These are phyloP conservation scores for Drosophila micromelanica DNA, from an alignment of 1,140 invertebrate genomes.

Conservation along the genomic window DNA sequence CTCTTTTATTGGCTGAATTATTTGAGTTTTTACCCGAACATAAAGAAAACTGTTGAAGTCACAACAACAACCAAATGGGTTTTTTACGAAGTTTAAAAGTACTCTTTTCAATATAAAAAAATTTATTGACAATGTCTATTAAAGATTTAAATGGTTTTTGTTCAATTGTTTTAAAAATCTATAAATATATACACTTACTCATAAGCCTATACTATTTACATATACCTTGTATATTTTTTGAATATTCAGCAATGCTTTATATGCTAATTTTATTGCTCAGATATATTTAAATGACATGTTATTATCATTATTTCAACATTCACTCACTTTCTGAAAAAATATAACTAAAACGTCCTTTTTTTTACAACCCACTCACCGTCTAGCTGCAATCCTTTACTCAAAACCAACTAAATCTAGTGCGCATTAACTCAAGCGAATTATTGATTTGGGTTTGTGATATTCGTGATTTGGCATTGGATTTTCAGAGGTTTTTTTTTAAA, in stretches of 20 bases:
- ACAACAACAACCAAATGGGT: too few relatives aligned
- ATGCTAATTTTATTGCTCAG: too few relatives aligned
- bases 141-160: too few relatives aligned
- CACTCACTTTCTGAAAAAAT: background rate
- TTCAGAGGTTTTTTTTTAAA: conserved; percentile 27
- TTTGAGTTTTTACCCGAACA: conserved; percentile 1
- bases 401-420: conserved; percentile 23
- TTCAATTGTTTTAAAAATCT: too few relatives aligned
- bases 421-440: conserved; percentile 54
- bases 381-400: conserved; percentile 21
- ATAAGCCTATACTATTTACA: background rate
- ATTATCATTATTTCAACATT: background rate
- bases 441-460: conserved; percentile 38
- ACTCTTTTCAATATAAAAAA: background rate
- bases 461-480: conserved; percentile 34
- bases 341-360: background rate
- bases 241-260: too few relatives aligned
- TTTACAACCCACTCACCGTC: background rate
- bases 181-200: too few relatives aligned
- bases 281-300: background rate
- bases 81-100: background rate
- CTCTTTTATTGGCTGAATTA: conserved; percentile 18
- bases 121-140: too few relatives aligned
- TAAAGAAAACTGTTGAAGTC: background rate
- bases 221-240: background rate